Percentiles rank a stretch among this genome's conserved stretches.
phyloP scores from a whole-genome alignment of 2,888 invertebrate genomes.

The Latheticus oryzae region DNA sequence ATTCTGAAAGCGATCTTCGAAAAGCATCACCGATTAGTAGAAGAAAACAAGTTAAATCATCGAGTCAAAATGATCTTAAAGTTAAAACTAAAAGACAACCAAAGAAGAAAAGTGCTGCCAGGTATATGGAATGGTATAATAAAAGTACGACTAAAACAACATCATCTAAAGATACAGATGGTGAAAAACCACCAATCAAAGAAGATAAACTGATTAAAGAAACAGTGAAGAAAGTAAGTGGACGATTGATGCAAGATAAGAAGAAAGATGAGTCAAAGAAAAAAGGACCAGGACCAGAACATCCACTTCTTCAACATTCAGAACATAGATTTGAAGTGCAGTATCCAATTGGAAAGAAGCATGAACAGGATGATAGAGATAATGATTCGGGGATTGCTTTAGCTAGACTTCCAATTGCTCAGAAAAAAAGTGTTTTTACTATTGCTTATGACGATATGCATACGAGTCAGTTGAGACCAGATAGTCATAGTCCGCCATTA shows the following conservation, averaged over 20 bases:
- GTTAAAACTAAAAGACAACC: slow-evolving; percentile 49
- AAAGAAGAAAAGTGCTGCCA: slow-evolving; percentile 65
- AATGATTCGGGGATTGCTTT: slow-evolving; percentile 83
- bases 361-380: slow-evolving; percentile 73
- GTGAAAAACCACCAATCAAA: slow-evolving; percentile 59
- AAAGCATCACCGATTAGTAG: slow-evolving; percentile 36
- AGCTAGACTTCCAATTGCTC: slow-evolving; percentile 78
- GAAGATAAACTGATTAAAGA: slow-evolving; percentile 49
- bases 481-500: slow-evolving; percentile 80
- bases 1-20: slow-evolving; percentile 65
- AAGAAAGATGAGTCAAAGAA: slow-evolving; percentile 48
- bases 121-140: slow-evolving; percentile 85
- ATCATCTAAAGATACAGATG: slow-evolving; percentile 23
- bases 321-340: slow-evolving; percentile 78
- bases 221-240: slow-evolving; percentile 44
- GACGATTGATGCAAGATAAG: slow-evolving; percentile 51
- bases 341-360: slow-evolving; percentile 52
- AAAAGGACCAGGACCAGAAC: slow-evolving; percentile 61
- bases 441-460: slow-evolving; percentile 93
- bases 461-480: slow-evolving; percentile 83
- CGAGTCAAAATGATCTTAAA: slow-evolving; percentile 65
- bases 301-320: slow-evolving; percentile 82
- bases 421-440: slow-evolving; percentile 93
- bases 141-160: slow-evolving; percentile 68
- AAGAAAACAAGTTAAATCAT: slow-evolving; percentile 53